Evolutionary conservation across 2,797 vertebrate genomes (phyloP).

Genomic region (Coilia nasus): DNA sequence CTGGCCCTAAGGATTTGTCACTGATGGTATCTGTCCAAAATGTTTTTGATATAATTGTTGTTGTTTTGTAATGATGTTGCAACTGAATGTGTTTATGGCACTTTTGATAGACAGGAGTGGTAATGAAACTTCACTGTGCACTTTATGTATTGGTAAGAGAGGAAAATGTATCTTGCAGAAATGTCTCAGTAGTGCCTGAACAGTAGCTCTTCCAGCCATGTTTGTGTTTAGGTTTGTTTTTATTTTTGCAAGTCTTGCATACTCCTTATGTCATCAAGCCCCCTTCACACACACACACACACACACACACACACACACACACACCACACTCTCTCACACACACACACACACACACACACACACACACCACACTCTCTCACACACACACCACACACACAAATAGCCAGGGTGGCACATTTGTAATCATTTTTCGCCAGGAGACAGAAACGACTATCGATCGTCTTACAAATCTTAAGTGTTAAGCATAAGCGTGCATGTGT

Average conservation of each 20-base stretch:
- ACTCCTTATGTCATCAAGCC: not conserved
- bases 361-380: not conserved
- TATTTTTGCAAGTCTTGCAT: conserved; percentile 16
- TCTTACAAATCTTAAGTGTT: conserved; percentile 64
- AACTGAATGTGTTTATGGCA: not conserved
- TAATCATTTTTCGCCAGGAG: conserved; percentile 36
- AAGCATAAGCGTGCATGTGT: conserved; percentile 36
- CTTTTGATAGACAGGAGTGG: too few relatives aligned
- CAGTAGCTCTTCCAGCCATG: too few relatives aligned
- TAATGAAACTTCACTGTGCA: too few relatives aligned
- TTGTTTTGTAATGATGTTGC: not conserved
- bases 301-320: not conserved
- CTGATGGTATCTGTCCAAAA: conserved; percentile 8
- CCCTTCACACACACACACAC: not conserved
- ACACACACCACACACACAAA: not conserved
- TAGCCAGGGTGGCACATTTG: conserved; percentile 35
- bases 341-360: not conserved
- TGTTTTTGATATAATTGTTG: not conserved
- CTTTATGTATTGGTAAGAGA: too few relatives aligned
- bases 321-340: not conserved
- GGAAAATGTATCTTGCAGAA: too few relatives aligned
- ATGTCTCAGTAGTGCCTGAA: too few relatives aligned
- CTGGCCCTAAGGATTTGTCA: not conserved
- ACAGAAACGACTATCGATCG: conserved; percentile 73
- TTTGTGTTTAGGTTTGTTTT: conserved; percentile 25